Evolutionary conservation across 2,888 invertebrate species (phyloP), one percentile per base, ranked within the genome.

Genomic region (Cenopis cana): DNA sequence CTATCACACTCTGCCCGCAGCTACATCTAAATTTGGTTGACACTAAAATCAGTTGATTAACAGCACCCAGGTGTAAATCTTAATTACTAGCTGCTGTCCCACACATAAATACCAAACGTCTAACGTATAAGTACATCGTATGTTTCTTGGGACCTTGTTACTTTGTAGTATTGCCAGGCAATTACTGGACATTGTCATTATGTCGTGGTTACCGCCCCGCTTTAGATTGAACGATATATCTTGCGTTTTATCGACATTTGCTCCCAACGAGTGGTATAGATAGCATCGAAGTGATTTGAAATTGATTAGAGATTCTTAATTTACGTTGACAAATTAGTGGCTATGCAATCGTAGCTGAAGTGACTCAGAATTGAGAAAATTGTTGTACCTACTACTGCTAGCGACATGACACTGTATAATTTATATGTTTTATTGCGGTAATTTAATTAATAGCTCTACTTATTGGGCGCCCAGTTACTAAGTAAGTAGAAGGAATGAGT

Each of bases 11-110:
- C n/a, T 56, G 71, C 71, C 71, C 38, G 50, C 49, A 61, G 71
- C 66, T 56, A 71, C 67, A 64, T 71, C 61, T 71, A 61, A 67
- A 71, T 71, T 71, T 61, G 49, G 71, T 67, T 71, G 67, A 71
- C 71, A 71, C 59, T 70, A 65, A 69, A 65, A 62, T 62, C 71
- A 18, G 36, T 67, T 71, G 71, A 71, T 71, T 71, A 71, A 71
- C 66, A 67, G 55, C 71, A 71, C 61, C 71, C 71, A 71, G 71
- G 71, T 71, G 71, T 71, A 71, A 71, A 71, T 71, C 71, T 71
- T 71, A 71, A 71, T 71, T 71, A 67, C 66, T 55, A 46, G 36
- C 46, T 64, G 36, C 46, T 64, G 59, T 12, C 60, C 33, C 36
- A 50, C 36, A 33, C 20, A 29, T 46, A 38, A 38, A 38, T 33